A percentile compares a stretch with the other conserved stretches of the same genome.
Conservation (phyloP, 2,797 vertebrate species). For the Myotis myotis region DNA sequence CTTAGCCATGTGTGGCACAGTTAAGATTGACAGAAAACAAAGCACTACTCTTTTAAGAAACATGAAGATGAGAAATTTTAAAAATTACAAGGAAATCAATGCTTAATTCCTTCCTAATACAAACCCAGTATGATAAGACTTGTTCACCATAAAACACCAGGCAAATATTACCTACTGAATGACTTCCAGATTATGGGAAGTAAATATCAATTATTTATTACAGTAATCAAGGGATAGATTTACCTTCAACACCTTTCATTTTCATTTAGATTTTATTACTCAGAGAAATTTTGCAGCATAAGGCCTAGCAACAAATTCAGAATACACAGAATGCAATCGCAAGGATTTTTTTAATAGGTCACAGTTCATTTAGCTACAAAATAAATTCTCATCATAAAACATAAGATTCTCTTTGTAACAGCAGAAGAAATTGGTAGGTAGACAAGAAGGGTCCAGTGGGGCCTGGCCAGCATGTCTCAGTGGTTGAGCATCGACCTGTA, state of each 20-base stretch:
- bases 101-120: not conserved
- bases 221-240: constrained; percentile 23
- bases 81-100: not conserved
- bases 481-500: too few species aligned
- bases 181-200: constrained; percentile 15
- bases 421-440: not conserved
- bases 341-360: not conserved
- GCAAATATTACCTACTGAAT: not conserved
- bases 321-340: not conserved
- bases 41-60: not conserved
- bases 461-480: not conserved
- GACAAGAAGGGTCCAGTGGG: not conserved
- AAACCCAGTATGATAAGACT: not conserved
- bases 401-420: not conserved
- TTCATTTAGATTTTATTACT: constrained; percentile 36
- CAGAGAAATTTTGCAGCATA: not conserved
- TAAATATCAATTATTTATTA: constrained; percentile 33
- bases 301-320: not conserved
- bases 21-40: not conserved
- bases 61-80: not conserved
- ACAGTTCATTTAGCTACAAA: constrained; percentile 15
- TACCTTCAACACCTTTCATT: constrained; percentile 11
- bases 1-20: not conserved
- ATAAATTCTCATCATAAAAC: constrained; percentile 38
- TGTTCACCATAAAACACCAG: not conserved